phyloP scores from a whole-genome alignment of 2,888 invertebrate genomes.

The Tenthredo livida region DNA sequence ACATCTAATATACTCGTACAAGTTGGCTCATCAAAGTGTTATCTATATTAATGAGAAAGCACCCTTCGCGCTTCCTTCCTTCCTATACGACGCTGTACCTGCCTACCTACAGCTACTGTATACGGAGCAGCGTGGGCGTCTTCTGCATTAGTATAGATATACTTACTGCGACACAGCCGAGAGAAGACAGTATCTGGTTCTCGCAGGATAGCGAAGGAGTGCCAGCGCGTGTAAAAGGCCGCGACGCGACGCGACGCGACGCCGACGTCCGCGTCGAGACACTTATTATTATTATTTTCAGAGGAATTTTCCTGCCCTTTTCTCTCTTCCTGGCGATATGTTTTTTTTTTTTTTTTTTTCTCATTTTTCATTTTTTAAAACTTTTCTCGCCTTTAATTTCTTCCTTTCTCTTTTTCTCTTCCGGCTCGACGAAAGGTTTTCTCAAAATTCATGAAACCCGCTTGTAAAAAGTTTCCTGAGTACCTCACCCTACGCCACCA shows the following conservation, averaged over 20 bases:
- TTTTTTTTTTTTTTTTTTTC: not conserved
- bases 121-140: not conserved
- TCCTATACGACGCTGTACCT: not conserved
- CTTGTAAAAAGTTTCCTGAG: slow-evolving; percentile 31
- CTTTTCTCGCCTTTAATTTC: not conserved
- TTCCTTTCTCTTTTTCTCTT: slow-evolving; percentile 4
- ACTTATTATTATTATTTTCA: slow-evolving; percentile 10
- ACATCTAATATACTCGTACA: slow-evolving; percentile 48
- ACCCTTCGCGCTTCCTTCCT: slow-evolving; percentile 46
- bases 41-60: slow-evolving; percentile 67
- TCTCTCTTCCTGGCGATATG: not conserved
- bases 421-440: slow-evolving; percentile 47
- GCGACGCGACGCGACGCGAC: not conserved
- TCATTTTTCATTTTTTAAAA: slow-evolving; percentile 47
- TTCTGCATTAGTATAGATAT: not conserved
- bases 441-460: slow-evolving; percentile 60
- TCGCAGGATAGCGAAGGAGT: not conserved
- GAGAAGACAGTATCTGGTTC: not conserved
- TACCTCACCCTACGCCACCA: not conserved
- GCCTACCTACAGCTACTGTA: not conserved
- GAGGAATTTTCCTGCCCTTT: not conserved
- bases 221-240: not conserved
- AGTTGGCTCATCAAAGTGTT: slow-evolving; percentile 62
- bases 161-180: not conserved
- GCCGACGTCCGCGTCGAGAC: not conserved